Evolutionary conservation across 2,113 vertebrate species (phyloP), one percentile per base, ranked within the genome.

Genomic region (Colossoma macropomum): DNA sequence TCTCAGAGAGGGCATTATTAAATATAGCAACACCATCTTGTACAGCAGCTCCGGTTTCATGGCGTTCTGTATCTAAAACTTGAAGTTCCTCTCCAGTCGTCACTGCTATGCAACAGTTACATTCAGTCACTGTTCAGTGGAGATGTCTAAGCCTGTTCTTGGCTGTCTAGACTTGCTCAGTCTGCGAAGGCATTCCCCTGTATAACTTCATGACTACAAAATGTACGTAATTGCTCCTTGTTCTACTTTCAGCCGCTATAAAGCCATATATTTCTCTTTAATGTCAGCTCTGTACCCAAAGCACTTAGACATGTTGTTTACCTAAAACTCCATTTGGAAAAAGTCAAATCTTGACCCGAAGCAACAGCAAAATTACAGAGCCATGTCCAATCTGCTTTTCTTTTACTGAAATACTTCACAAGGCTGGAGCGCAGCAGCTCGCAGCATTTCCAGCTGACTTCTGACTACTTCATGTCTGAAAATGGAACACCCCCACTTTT

Each of bases 321-420:
- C 68, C 3, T 70, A 41, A 23, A n/a, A 11, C 30, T 1, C 66
- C 10, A 11, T 23, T 70, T 13, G 21, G 21, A 50, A 30, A n/a
- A 27, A 77, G 45, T 77, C 27, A 66, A 66, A 77, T 48, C 60
- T 38, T 27, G 59, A 62, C 59, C 66, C 8, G 17, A 65, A 50
- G 75, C n/a, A 65, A 48, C 28, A 63, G 25, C 38, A 65, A 30
- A 78, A 66, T 78, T 77, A 65, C 34, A 77, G 75, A 41, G 23
- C 75, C 60, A 15, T n/a, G 17, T 21, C 38, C 75, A 65, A 62
- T 45, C 60, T 23, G 38, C 60, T 60, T 65, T 28, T 45, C 59
- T 59, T 30, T 8, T 28, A n/a, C 60, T 3, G 38, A 62, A 41
- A 45, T 25, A 5, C 54, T 75, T 34, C 19, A 75, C 52, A 30